Percentiles rank a stretch among this genome's conserved stretches.
Evolutionary conservation across 2,113 vertebrate genomes (phyloP).

Genomic region (Ursus arctos): DNA sequence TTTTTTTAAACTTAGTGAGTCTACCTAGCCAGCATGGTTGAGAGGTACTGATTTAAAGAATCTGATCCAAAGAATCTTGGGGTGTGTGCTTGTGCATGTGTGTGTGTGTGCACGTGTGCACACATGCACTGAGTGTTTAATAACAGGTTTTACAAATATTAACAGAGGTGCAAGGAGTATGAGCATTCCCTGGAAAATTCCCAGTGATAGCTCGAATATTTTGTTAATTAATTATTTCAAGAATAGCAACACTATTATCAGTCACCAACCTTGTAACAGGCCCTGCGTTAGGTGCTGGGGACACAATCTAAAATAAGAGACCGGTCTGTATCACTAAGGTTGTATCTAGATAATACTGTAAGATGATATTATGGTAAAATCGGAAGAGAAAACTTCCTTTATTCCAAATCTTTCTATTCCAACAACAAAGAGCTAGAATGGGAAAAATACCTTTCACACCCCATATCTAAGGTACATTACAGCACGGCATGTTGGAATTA

Average conservation of each 20-base stretch:
- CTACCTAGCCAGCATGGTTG: neutral
- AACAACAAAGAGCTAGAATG: neutral
- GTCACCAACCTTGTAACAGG: neutral
- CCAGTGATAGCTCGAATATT: neutral
- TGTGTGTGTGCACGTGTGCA: too few species aligned
- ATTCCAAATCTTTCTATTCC: neutral
- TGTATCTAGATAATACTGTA: neutral
- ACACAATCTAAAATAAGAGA: neutral
- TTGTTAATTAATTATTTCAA: neutral
- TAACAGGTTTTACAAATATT: neutral
- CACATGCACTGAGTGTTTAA: neutral
- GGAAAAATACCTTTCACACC: neutral
- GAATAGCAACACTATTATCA: neutral
- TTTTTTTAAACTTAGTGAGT: too few species aligned
- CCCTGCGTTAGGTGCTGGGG: neutral
- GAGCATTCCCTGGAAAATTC: neutral
- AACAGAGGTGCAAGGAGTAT: neutral
- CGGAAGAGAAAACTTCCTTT: neutral
- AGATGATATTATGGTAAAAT: rapidly evolving
- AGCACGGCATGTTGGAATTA: neutral
- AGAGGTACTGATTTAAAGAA: neutral
- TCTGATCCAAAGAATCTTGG: neutral
- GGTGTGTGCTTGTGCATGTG: neutral
- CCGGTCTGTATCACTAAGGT: neutral
- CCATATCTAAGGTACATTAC: neutral